phyloP scores from a whole-genome alignment of 37 sponge, comb jelly and placozoan genomes.

The Hormiphora californensis region DNA sequence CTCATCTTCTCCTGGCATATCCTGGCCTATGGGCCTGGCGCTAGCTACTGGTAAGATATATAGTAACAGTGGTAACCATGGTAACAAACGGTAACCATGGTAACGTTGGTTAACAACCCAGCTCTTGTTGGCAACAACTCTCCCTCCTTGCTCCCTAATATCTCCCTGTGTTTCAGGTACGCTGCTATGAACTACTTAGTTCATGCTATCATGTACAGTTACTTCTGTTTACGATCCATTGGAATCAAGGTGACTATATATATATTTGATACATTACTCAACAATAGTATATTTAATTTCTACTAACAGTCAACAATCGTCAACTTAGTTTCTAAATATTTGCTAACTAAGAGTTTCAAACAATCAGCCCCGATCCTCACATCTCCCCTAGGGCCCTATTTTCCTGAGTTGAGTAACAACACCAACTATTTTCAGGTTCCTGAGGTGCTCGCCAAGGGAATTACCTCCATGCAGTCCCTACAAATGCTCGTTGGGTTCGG shows the following conservation, averaged over 20 bases:
- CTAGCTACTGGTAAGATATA: constrained; percentile 27
- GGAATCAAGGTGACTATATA: not conserved
- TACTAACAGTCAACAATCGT: too few relatives aligned
- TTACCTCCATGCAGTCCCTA: constrained; percentile 33
- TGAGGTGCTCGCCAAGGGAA: not conserved
- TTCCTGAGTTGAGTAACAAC: too few relatives aligned
- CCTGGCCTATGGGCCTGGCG: not conserved
- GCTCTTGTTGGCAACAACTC: not conserved
- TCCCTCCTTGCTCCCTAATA: not conserved
- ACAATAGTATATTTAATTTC: too few relatives aligned
- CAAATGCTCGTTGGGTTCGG: constrained; percentile 22
- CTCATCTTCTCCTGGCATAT: constrained; percentile 42
- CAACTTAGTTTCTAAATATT: too few relatives aligned
- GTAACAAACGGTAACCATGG: not conserved
- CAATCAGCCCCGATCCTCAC: too few relatives aligned
- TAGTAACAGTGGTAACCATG: not conserved
- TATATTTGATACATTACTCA: too few relatives aligned
- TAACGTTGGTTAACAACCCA: not conserved
- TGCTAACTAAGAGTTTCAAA: too few relatives aligned
- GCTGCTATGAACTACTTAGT: constrained; percentile 34
- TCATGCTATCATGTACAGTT: constrained; percentile 41
- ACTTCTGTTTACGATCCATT: constrained; percentile 20
- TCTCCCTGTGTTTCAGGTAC: constrained; percentile 22
- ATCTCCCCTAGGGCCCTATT: too few relatives aligned
- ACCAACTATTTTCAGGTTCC: not conserved